Percentiles rank a stretch among this genome's conserved stretches.
Evolutionary conservation across 2,888 invertebrate genomes (phyloP).

Genomic region (Platycnemis pennipes): DNA sequence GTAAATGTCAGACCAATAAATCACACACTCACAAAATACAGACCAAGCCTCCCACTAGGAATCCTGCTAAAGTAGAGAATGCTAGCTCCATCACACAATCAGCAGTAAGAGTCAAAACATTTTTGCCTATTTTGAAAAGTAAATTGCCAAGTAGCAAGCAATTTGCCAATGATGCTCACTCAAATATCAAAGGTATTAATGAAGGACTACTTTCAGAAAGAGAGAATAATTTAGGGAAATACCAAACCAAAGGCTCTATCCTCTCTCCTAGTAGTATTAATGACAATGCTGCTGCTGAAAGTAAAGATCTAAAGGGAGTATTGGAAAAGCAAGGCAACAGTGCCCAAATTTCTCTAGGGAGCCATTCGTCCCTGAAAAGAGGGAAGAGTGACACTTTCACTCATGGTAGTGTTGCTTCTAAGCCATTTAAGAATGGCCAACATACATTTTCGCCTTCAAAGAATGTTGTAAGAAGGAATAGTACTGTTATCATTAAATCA

Average conservation of each 20-base stretch:
- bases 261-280: neutral
- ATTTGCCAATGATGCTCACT: neutral
- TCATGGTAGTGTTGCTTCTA: neutral
- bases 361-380: neutral
- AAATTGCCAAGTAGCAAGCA: neutral
- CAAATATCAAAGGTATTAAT: neutral
- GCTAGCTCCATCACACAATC: neutral
- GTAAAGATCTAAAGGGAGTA: neutral
- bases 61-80: slow-evolving; percentile 23
- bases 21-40: slow-evolving; percentile 23
- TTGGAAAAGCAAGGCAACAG: neutral
- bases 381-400: neutral
- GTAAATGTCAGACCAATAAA: neutral
- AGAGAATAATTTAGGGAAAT: neutral
- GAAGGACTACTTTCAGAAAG: neutral
- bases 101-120: slow-evolving; percentile 17
- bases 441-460: neutral
- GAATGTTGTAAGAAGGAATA: slow-evolving; percentile 24
- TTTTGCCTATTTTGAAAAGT: slow-evolving; percentile 1
- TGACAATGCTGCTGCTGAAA: neutral
- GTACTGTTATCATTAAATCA: slow-evolving; percentile 37
- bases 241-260: neutral
- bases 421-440: neutral
- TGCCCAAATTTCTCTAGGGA: neutral
- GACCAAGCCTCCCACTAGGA: neutral